Evolutionary conservation across 2,113 vertebrate species (phyloP).

Genomic region (Hyla sarda): DNA sequence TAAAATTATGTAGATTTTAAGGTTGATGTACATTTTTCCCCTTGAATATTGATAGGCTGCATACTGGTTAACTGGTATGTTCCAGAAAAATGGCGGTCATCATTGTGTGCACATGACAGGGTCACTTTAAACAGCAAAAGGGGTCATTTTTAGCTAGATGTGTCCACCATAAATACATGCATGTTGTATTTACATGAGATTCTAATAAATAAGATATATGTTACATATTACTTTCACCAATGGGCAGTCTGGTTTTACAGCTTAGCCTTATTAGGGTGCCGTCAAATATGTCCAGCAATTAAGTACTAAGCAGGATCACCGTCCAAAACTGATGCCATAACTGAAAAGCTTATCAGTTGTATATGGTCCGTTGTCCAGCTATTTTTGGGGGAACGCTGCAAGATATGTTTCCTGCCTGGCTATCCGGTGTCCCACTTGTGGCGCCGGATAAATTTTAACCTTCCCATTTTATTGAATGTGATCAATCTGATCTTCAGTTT

Average conservation of each 20-base stretch:
- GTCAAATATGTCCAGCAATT: no score
- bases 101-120: not conserved
- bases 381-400: no score
- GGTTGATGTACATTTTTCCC: not conserved
- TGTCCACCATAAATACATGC: not conserved
- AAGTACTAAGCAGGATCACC: no score
- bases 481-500: no score
- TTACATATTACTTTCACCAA: not conserved
- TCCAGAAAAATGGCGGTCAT: not conserved
- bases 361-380: no score
- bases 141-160: not conserved
- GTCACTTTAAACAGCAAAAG: not conserved
- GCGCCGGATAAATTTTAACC: no score
- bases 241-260: not conserved
- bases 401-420: no score
- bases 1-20: constrained; percentile 5
- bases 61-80: not conserved
- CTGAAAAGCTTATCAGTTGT: no score
- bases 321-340: no score
- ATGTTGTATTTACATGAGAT: not conserved
- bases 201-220: not conserved
- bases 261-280: not conserved
- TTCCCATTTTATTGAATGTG: no score
- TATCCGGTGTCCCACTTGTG: no score
- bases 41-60: not conserved